Percentiles rank a stretch among this genome's conserved stretches.
phyloP scores from a whole-genome alignment of 2,113 vertebrate genomes.

The Aramus guarauna region DNA sequence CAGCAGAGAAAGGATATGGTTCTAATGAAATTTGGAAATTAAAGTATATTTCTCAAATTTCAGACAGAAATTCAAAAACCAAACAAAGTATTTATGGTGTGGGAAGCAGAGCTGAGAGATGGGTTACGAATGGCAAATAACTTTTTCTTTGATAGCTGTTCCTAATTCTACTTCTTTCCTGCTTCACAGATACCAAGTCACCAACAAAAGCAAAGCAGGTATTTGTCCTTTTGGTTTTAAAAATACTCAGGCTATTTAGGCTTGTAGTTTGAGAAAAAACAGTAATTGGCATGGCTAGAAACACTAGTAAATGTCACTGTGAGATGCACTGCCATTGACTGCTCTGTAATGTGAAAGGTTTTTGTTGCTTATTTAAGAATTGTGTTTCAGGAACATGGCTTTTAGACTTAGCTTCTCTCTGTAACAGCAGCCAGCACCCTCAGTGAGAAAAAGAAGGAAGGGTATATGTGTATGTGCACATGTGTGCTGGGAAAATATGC shows the following conservation, averaged over 20 bases:
- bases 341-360: not conserved
- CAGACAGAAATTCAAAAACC: not conserved
- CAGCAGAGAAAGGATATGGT: not conserved
- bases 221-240: slow-evolving; percentile 56
- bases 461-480: fast-evolving
- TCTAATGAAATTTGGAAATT: not conserved
- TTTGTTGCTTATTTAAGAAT: not conserved
- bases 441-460: not conserved
- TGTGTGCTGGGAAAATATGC: fast-evolving
- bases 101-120: not conserved
- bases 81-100: not conserved
- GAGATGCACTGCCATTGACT: not conserved
- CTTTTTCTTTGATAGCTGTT: not conserved
- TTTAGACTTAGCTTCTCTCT: not conserved
- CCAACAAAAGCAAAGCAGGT: slow-evolving; percentile 80
- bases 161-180: slow-evolving; percentile 14
- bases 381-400: not conserved
- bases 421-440: not conserved
- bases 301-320: not conserved
- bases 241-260: not conserved
- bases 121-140: not conserved
- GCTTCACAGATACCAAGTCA: slow-evolving; percentile 74
- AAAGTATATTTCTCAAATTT: not conserved
- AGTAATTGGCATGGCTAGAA: not conserved
- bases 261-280: not conserved